Conservation (phyloP, 2,113 vertebrate genomes). For the Ameiurus melas region DNA sequence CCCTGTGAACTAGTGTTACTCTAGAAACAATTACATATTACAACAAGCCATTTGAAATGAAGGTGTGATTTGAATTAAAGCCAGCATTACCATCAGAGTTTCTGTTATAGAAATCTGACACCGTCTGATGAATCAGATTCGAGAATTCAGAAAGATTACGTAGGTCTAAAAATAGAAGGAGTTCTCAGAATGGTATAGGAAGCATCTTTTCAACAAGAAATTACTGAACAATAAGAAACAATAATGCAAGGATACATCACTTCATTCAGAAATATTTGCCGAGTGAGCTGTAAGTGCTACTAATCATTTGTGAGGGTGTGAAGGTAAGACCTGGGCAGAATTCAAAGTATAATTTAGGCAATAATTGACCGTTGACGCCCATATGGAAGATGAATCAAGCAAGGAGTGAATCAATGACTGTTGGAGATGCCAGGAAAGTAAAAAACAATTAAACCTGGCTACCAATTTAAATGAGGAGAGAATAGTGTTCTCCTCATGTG, state of each 20-base stretch:
- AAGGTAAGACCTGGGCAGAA: constrained; percentile 13
- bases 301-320: neutral
- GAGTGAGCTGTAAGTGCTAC: neutral
- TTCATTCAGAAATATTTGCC: constrained; percentile 24
- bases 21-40: neutral
- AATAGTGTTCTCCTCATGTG: neutral
- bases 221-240: neutral
- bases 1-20: neutral
- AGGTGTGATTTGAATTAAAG: neutral
- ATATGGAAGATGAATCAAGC: constrained; percentile 51
- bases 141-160: neutral
- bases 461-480: constrained; percentile 9
- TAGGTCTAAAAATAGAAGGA: neutral
- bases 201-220: neutral
- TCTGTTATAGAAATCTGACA: neutral
- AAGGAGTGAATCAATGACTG: constrained; percentile 52
- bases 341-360: constrained; percentile 46
- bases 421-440: constrained; percentile 43
- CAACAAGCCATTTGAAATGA: neutral
- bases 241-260: neutral
- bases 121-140: neutral
- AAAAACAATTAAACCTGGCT: constrained; percentile 22
- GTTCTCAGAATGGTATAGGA: neutral
- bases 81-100: neutral
- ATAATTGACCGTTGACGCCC: constrained; percentile 50